A percentile compares a stretch with the other conserved stretches of the same genome.
Conservation (phyloP, 2,888 invertebrate genomes). For the Pammene aurita region DNA sequence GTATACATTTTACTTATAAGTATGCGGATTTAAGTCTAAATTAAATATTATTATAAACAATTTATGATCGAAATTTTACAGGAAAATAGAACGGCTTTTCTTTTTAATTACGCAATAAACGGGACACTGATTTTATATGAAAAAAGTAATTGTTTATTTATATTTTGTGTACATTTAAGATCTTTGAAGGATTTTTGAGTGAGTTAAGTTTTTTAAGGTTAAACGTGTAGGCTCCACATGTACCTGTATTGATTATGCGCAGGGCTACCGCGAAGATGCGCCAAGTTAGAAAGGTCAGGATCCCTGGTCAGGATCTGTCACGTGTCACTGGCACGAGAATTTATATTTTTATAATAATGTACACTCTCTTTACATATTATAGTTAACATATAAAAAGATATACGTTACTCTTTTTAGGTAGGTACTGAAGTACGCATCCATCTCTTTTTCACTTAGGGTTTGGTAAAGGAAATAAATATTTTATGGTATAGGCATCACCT, state of each 20-base stretch:
- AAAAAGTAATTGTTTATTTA: background rate
- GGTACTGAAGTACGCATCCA: too few relatives aligned
- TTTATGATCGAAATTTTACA: background rate
- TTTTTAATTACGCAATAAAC: constrained; percentile 5
- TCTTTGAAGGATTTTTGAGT: background rate
- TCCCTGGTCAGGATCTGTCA: constrained; percentile 37
- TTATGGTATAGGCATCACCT: too few relatives aligned
- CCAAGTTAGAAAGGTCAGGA: constrained; percentile 62
- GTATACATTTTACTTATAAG: background rate
- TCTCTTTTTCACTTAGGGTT: too few relatives aligned
- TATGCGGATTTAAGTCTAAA: too few relatives aligned
- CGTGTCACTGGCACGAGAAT: constrained; percentile 23
- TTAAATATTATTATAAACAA: background rate
- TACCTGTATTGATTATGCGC: constrained; percentile 70
- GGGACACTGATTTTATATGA: background rate
- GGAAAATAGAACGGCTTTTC: background rate
- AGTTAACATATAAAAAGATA: too few relatives aligned
- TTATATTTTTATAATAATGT: background rate
- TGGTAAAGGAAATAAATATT: too few relatives aligned
- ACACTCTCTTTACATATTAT: too few relatives aligned
- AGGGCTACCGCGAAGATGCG: constrained; percentile 60
- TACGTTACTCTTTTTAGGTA: too few relatives aligned
- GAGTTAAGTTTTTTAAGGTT: constrained; percentile 44
- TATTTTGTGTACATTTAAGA: background rate
- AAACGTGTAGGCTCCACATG: constrained; percentile 52